These are phyloP conservation scores for Pteria penguin DNA, from an alignment of 2,888 invertebrate genomes.

Conservation along the genomic window DNA sequence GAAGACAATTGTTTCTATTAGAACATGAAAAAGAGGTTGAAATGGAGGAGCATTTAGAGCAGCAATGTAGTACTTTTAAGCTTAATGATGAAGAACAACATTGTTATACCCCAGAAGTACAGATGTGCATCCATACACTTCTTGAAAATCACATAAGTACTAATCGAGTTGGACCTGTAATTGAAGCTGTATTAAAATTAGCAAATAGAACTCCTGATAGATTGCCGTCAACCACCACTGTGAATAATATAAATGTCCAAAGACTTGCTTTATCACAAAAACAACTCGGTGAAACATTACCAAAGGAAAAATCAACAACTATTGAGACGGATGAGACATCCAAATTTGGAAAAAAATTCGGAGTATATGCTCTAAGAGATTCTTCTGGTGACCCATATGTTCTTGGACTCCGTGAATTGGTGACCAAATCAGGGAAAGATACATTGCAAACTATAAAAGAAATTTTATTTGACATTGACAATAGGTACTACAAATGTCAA, in stretches of 20 bases:
- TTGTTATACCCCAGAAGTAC: constrained; percentile 13
- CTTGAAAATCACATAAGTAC: constrained; percentile 17
- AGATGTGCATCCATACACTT: constrained; percentile 19
- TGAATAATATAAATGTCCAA: constrained; percentile 48
- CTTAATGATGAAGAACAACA: not conserved
- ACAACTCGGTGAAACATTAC: constrained; percentile 39
- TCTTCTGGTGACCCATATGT: constrained; percentile 13
- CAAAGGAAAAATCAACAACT: constrained; percentile 35
- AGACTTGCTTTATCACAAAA: constrained; percentile 40
- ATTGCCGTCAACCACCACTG: constrained; percentile 30
- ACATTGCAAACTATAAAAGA: constrained; percentile 4
- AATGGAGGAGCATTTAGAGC: not conserved
- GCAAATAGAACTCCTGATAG: constrained; percentile 32
- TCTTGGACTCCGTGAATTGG: constrained; percentile 10
- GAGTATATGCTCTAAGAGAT: constrained; percentile 12
- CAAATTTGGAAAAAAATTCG: constrained; percentile 35
- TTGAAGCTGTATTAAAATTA: constrained; percentile 37
- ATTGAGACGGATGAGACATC: constrained; percentile 42
- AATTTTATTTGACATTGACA: constrained; percentile 13
- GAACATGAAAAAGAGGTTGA: not conserved
- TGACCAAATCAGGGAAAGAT: constrained; percentile 24
- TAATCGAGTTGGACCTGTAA: constrained; percentile 16
- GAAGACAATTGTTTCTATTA: not conserved
- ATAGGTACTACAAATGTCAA: not conserved
- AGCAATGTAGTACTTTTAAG: not conserved